Conservation (phyloP, 2,888 invertebrate genomes). For the Trichopoda pennipes region DNA sequence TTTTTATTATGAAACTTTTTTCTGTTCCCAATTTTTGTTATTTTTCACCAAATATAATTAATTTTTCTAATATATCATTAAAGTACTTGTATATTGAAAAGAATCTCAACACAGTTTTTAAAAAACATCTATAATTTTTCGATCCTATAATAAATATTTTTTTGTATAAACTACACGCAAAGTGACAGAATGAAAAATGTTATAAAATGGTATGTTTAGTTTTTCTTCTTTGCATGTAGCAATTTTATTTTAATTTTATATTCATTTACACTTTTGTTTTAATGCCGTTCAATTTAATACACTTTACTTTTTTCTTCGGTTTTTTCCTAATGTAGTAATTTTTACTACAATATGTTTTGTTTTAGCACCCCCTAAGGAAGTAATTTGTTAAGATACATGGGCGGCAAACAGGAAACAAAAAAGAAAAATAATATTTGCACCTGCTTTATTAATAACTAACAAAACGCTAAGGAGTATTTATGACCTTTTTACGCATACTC, state of each 20-base stretch:
- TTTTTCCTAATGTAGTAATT: conserved; percentile 17
- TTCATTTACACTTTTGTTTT: conserved; percentile 1
- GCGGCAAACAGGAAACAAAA: conserved; percentile 23
- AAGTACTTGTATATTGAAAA: too few species aligned
- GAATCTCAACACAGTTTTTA: too few species aligned
- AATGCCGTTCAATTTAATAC: not conserved
- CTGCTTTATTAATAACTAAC: conserved; percentile 46
- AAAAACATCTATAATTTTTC: too few species aligned
- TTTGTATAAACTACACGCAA: too few species aligned
- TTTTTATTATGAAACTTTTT: too few species aligned
- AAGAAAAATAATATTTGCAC: conserved; percentile 25
- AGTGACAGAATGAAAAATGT: too few species aligned
- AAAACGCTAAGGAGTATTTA: conserved; percentile 50
- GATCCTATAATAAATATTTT: too few species aligned
- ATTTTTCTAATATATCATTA: too few species aligned
- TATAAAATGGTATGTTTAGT: too few species aligned
- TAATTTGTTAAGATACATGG: conserved; percentile 30
- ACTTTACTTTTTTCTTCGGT: too few species aligned
- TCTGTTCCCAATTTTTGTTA: too few species aligned
- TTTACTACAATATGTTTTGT: conserved; percentile 17
- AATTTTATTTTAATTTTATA: not conserved
- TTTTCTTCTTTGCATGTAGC: not conserved
- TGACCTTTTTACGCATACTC: conserved; percentile 1
- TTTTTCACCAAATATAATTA: too few species aligned
- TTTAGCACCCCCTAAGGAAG: conserved; percentile 30